Conservation (phyloP, 1,140 invertebrate genomes). For the Zaprionus lachaisei region DNA sequence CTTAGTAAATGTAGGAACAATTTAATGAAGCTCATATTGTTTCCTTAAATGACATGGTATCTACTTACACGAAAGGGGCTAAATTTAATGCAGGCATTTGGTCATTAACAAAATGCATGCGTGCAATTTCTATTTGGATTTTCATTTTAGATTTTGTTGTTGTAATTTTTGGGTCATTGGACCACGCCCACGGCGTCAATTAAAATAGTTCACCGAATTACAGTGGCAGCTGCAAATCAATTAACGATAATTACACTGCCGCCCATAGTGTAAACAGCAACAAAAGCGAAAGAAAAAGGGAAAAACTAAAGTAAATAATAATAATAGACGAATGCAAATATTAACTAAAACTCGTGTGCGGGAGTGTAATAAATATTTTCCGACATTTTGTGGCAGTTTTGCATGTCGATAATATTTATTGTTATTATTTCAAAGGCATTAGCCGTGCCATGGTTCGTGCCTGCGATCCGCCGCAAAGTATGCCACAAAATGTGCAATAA, state of each 20-base stretch:
- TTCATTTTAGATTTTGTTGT: not conserved
- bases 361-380: constrained; percentile 50
- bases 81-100: constrained; percentile 18
- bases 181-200: constrained; percentile 22
- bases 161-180: constrained; percentile 19
- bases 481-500: constrained; percentile 49
- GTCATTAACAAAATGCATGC: constrained; percentile 4
- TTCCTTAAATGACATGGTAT: constrained; percentile 1
- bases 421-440: constrained; percentile 35
- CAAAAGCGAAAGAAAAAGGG: not conserved
- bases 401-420: constrained; percentile 65
- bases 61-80: constrained; percentile 26
- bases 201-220: constrained; percentile 36
- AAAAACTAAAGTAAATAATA: constrained; percentile 8
- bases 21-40: not conserved
- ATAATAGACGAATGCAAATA: constrained; percentile 22
- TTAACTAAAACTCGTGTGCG: constrained; percentile 27
- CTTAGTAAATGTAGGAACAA: not conserved
- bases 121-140: constrained; percentile 10
- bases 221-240: constrained; percentile 39
- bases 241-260: constrained; percentile 36
- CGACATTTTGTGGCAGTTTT: constrained; percentile 49
- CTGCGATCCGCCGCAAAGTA: constrained; percentile 31
- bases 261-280: not conserved
- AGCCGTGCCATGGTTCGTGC: constrained; percentile 23